A percentile compares a stretch with the other conserved stretches of the same genome.
Conservation (phyloP, 2,113 vertebrate genomes). For the Myxocyprinus asiaticus region DNA sequence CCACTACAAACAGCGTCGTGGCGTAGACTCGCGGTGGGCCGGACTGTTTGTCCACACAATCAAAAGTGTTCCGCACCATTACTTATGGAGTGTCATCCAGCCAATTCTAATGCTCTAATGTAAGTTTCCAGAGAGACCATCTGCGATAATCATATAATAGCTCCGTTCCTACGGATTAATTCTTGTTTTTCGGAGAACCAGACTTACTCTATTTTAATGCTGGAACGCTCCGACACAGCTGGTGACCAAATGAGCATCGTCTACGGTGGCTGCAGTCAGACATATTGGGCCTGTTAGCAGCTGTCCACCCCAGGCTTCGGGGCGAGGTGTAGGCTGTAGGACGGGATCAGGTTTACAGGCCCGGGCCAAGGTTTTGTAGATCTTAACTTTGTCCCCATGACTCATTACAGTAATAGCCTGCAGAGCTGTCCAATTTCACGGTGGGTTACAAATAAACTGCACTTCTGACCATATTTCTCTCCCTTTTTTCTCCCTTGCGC, state of each 20-base stretch:
- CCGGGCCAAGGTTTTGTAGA: constrained; percentile 54
- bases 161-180: constrained; percentile 9
- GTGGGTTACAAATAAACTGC: constrained; percentile 75
- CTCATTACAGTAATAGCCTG: constrained; percentile 62
- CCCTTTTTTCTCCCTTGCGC: constrained; percentile 54
- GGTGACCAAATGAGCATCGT: constrained; percentile 64
- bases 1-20: not conserved
- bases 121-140: constrained; percentile 16
- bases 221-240: constrained; percentile 63
- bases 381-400: constrained; percentile 47
- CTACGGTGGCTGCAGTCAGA: constrained; percentile 32
- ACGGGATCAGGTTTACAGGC: constrained; percentile 38
- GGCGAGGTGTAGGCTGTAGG: constrained; percentile 55
- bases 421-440: constrained; percentile 75
- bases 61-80: not conserved
- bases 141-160: not conserved
- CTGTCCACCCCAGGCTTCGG: constrained; percentile 51
- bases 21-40: not conserved
- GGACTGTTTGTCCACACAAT: constrained; percentile 24
- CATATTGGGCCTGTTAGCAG: constrained; percentile 47
- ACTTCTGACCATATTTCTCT: constrained; percentile 65
- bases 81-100: not conserved
- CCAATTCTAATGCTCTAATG: not conserved
- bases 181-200: constrained; percentile 16
- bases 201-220: constrained; percentile 51